A percentile compares a stretch with the other conserved stretches of the same genome.
Conservation (phyloP, 2,797 vertebrate genomes). For the Oreochromis grahami region DNA sequence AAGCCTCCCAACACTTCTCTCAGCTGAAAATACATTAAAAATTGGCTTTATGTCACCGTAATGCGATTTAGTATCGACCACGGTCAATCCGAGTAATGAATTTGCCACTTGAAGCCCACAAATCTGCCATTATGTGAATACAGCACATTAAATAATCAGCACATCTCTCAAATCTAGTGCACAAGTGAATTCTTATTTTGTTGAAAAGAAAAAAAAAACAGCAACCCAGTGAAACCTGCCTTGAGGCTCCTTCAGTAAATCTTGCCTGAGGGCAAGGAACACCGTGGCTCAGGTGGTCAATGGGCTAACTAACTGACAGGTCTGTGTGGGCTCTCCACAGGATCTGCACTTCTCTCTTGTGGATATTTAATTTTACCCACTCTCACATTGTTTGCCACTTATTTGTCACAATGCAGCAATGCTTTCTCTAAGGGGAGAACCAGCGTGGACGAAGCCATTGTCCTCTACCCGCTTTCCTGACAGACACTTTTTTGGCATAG, state of each 20-base stretch:
- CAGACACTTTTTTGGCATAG: conserved; percentile 56
- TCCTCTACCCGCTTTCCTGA: conserved; percentile 40
- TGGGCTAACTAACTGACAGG: conserved; percentile 17
- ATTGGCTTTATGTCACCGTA: background rate
- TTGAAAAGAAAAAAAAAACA: background rate
- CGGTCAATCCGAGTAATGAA: background rate
- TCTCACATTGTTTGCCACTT: conserved; percentile 33
- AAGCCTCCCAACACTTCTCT: background rate
- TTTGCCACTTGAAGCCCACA: background rate
- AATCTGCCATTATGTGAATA: background rate
- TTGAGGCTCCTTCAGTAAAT: conserved; percentile 2
- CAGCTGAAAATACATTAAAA: background rate
- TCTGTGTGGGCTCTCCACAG: background rate
- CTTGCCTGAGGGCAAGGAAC: background rate
- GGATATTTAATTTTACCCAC: conserved; percentile 12
- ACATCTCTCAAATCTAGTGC: background rate
- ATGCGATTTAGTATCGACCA: background rate
- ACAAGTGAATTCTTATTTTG: background rate
- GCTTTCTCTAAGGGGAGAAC: background rate
- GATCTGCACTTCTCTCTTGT: conserved; percentile 3
- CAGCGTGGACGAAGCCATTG: conserved; percentile 30
- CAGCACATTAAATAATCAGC: background rate
- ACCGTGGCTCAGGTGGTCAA: conserved; percentile 17
- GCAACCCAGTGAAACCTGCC: background rate
- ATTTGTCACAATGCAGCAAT: conserved; percentile 24